Evolutionary conservation across 1,140 invertebrate genomes (phyloP).

Genomic region (Eulimnadia texana): DNA sequence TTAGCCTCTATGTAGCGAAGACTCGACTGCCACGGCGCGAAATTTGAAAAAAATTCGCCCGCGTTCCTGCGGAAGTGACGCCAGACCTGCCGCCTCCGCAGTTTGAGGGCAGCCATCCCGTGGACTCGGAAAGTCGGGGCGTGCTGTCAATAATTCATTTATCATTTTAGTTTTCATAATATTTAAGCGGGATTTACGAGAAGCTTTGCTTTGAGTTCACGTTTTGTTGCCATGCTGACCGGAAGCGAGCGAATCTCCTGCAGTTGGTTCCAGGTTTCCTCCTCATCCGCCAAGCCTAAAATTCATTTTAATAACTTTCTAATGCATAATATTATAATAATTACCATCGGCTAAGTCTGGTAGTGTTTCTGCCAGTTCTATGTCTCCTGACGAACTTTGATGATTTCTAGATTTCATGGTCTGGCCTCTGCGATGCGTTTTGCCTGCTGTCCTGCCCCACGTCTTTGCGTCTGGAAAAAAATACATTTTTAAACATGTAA

Average conservation of each 20-base stretch:
- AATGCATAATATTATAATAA: neutral
- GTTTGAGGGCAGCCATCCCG: constrained; percentile 48
- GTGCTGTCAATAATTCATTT: constrained; percentile 37
- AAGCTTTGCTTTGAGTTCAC: constrained; percentile 57
- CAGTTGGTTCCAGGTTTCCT: constrained; percentile 69
- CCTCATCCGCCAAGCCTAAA: constrained; percentile 57
- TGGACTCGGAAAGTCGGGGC: constrained; percentile 59
- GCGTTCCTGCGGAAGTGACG: constrained; percentile 29
- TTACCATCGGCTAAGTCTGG: constrained; percentile 21
- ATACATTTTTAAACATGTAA: neutral
- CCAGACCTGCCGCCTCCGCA: constrained; percentile 6
- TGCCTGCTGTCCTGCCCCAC: constrained; percentile 8
- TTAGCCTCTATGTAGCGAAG: constrained; percentile 60
- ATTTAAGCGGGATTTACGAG: constrained; percentile 34
- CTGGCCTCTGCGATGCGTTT: neutral
- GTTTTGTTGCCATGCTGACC: constrained; percentile 62
- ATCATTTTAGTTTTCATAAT: neutral
- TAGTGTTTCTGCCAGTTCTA: constrained; percentile 15
- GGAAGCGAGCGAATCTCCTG: constrained; percentile 71
- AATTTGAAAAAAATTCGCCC: constrained; percentile 44
- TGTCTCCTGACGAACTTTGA: constrained; percentile 8
- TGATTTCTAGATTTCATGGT: constrained; percentile 1
- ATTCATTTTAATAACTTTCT: neutral
- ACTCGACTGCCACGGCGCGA: constrained; percentile 53
- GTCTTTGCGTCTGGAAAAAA: constrained; percentile 28